phyloP scores from a whole-genome alignment of 1,140 invertebrate species.

The Leptopilina clavipes region DNA sequence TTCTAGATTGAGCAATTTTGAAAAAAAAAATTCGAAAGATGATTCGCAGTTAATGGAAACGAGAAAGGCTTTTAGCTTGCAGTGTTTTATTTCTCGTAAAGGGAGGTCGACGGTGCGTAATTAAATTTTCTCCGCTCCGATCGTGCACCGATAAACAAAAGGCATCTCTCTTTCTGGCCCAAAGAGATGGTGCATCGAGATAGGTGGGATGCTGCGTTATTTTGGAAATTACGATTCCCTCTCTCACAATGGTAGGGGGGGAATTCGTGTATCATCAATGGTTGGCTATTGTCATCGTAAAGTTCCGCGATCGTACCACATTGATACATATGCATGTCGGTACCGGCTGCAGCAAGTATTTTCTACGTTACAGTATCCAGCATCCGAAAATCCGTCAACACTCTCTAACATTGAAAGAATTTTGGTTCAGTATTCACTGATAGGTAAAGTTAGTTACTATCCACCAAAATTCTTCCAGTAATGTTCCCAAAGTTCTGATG shows the following conservation, averaged over 20 bases:
- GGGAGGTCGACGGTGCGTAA: slow-evolving; percentile 19
- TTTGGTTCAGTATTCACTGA: too few species aligned
- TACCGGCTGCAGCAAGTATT: too few species aligned
- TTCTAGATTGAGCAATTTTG: not conserved
- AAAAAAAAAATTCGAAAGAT: not conserved
- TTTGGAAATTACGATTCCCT: slow-evolving; percentile 14
- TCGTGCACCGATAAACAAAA: slow-evolving; percentile 34
- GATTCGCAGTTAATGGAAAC: slow-evolving; percentile 12
- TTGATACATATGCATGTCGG: not conserved
- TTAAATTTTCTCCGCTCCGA: slow-evolving; percentile 22
- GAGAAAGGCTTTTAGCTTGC: not conserved
- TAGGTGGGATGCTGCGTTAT: slow-evolving; percentile 1
- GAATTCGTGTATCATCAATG: slow-evolving; percentile 18
- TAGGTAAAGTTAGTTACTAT: too few species aligned
- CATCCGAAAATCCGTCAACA: too few species aligned
- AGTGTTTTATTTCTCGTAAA: slow-evolving; percentile 18
- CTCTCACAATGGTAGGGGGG: not conserved
- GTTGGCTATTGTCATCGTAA: slow-evolving; percentile 3
- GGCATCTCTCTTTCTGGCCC: not conserved
- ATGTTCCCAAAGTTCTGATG: too few species aligned
- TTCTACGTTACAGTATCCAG: too few species aligned
- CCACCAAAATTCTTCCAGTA: too few species aligned
- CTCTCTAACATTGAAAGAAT: too few species aligned
- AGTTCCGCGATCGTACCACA: not conserved
- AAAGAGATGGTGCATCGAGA: not conserved